Percentiles rank a stretch among this genome's conserved stretches.
Conservation (phyloP, 2,797 vertebrate genomes). For the Sebastes taczanowskii region DNA sequence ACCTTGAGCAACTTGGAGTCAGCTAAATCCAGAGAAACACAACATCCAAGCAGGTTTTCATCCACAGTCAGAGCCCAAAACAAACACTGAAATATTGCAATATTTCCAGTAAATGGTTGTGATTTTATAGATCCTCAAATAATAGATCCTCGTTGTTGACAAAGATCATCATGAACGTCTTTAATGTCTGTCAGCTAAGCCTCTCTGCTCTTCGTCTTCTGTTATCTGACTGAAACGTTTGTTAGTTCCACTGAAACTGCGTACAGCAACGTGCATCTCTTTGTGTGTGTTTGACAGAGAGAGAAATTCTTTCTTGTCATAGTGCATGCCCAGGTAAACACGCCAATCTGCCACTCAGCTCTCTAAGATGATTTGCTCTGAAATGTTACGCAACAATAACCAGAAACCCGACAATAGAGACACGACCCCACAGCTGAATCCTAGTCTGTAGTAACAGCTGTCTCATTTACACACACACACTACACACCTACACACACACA, state of each 20-base stretch:
- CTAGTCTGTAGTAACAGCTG: slow-evolving; percentile 7
- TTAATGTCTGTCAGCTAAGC: background rate
- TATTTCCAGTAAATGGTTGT: background rate
- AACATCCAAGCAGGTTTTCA: background rate
- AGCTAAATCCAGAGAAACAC: slow-evolving; percentile 3
- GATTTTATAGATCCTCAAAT: background rate
- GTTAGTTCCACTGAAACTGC: background rate
- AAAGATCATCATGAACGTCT: background rate
- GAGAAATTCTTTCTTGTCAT: background rate
- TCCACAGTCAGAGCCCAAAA: background rate
- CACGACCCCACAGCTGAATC: background rate
- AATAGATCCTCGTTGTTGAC: background rate
- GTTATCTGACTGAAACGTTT: slow-evolving; percentile 23
- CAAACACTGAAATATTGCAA: background rate
- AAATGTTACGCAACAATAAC: slow-evolving; percentile 47
- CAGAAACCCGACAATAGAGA: slow-evolving; percentile 13
- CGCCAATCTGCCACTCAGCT: slow-evolving; percentile 18
- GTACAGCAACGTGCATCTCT: slow-evolving; percentile 1
- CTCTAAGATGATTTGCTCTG: slow-evolving; percentile 7
- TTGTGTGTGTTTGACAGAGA: background rate
- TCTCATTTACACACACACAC: background rate
- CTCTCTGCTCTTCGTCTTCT: background rate
- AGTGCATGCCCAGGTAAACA: slow-evolving; percentile 2
- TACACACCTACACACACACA: background rate
- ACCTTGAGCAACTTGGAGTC: background rate